Evolutionary conservation across 2,888 invertebrate species (phyloP), one percentile per base, ranked within the genome.

Genomic region (Heliconius aoede): DNA sequence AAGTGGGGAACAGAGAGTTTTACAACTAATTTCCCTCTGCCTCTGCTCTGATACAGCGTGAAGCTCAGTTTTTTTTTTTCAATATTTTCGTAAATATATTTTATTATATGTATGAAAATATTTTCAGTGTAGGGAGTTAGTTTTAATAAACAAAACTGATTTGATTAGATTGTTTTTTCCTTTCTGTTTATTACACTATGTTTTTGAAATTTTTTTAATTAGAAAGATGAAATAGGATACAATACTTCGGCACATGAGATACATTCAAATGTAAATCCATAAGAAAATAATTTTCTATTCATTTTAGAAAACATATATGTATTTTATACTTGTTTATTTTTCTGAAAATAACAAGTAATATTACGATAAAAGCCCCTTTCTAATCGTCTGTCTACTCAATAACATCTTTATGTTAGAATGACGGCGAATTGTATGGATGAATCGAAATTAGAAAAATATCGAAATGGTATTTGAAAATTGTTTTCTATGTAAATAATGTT

Each of bases 351-450:
- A n/a, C 32, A 24, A 64, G 36, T 40, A 26, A 65, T 65, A 40
- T 65, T 40, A 18, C 40, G 24, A 40, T 24, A 40, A 40, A 18
- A 65, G 65, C 36, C 64, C 36, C 65, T 36, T n/a, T 40, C 32
- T 36, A 11, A 64, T 64, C 24, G 65, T 40, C 65, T 65, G 65
- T 65, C 24, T 36, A 13, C 24, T 65, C 65, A 64, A 64, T 26
- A 40, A 65, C n/a, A 36, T 32, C 62, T 64, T 64, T 64, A 64
- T n/a, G 62, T 64, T n/a, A 32, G 62, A 64, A 64, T 13, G 32
- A n/a, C 4, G 62, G 30, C 13, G 11, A 64, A 64, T 64, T 32
- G 62, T 64, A 32, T 61, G 61, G 61, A 61, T 32, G 62, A 62
- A 62, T 24, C 13, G n/a, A 64, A 64, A 64, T 64, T 36, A 64